Base-by-base conservation (phyloP, 2,888 invertebrate genomes). In the Mechanitis mazaeus region DNA sequence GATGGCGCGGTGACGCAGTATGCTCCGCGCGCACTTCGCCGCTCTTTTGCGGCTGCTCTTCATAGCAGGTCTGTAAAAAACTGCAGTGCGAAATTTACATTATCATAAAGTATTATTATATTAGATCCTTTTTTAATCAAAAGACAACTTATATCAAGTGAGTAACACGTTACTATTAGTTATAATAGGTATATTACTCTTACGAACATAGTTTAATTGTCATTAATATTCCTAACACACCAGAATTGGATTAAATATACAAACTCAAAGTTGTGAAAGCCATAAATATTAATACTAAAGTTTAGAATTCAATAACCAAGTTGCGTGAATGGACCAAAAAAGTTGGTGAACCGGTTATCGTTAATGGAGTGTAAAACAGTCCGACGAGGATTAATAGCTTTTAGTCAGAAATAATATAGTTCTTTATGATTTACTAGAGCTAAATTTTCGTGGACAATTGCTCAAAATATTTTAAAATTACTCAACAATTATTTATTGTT, bases 1-100 rank as follows among this genome's bases (percentile, higher is more conserved):
- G 77, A 86, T 85, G 87, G 84, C 71, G 80, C 79, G 87, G 87
- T 87, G 85, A 87, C 84, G 77, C 85, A 86, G 83, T 75, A 89
- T 89, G 89, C 81, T 80, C 77, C 80, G 80, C 72, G 83, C 71
- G 83, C 82, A 79, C 73, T 72, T 84, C 62, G 86, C 87, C 83
- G 85, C 84, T 61, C 70, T 88, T 35, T 72, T 88, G 87, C 86
- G 88, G 84, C 87, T 89, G 46, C 72, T 89, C 38, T 69, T 88
- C 61, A 69, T 89, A 66, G 83, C 87, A 80, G 85, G 89, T 87
- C 54, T 54, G 55, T 33, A 28, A 50, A 7, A 9, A 28, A 3
- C 28, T 20, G 46, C 3, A 46, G n/a, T 20, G 28, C 20, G 20
- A 46, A 46, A n/a, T n/a, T 46, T 12, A 46, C 12, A 46, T 46